Conservation (phyloP, 2,797 vertebrate species). For the Decapterus maruadsi region DNA sequence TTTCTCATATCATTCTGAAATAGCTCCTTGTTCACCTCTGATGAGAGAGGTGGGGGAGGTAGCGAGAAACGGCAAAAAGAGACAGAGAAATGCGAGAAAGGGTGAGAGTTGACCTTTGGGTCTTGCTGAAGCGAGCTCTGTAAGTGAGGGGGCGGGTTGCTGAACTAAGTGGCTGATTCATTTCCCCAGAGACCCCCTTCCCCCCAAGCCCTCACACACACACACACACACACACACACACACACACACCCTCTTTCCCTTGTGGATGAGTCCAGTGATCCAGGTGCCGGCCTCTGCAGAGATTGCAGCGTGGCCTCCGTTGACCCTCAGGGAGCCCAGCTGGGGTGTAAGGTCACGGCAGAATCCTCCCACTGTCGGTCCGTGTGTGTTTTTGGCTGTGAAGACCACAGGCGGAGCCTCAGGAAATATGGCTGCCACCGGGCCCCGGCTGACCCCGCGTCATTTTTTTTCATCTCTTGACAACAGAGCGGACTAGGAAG, state of each 20-base stretch:
- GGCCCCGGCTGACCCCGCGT: slow-evolving; percentile 60
- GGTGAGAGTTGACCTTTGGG: slow-evolving; percentile 82
- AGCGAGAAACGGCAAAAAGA: slow-evolving; percentile 55
- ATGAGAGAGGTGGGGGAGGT: slow-evolving; percentile 60
- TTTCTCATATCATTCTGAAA: slow-evolving; percentile 68
- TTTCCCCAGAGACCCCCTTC: slow-evolving; percentile 73
- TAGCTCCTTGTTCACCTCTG: slow-evolving; percentile 73
- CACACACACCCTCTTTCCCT: slow-evolving; percentile 38
- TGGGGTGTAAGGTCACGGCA: slow-evolving; percentile 71
- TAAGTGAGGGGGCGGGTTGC: slow-evolving; percentile 80
- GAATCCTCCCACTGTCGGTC: slow-evolving; percentile 82
- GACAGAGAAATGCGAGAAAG: slow-evolving; percentile 74
- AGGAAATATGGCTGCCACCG: slow-evolving; percentile 70
- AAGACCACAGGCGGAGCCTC: slow-evolving; percentile 74
- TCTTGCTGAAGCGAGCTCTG: slow-evolving; percentile 73
- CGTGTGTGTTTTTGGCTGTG: slow-evolving; percentile 73
- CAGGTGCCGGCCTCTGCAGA: slow-evolving; percentile 78
- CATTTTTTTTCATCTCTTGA: slow-evolving; percentile 67
- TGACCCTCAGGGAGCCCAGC: slow-evolving; percentile 70
- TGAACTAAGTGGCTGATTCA: slow-evolving; percentile 83
- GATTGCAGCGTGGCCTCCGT: slow-evolving; percentile 64
- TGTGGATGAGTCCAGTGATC: slow-evolving; percentile 65
- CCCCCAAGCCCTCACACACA: slow-evolving; percentile 28
- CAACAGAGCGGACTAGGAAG: slow-evolving; percentile 38
- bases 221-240: slow-evolving; percentile 22